phyloP scores from a whole-genome alignment of 2,113 vertebrate species.

The Brachyistius frenatus region DNA sequence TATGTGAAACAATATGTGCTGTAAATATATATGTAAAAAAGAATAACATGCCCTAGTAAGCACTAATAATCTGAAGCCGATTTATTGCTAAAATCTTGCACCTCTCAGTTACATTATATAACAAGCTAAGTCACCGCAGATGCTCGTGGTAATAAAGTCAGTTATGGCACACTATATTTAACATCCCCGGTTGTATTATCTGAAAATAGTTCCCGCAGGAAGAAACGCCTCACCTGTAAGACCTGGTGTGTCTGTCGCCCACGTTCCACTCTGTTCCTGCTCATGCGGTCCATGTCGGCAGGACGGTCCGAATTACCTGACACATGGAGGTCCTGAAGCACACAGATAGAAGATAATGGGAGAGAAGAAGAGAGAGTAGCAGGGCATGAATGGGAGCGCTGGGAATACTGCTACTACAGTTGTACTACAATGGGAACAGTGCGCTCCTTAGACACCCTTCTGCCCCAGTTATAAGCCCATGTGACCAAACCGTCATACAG shows the following conservation, averaged over 20 bases:
- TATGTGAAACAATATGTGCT: neutral
- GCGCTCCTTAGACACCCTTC: slow-evolving; percentile 77
- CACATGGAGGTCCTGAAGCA: slow-evolving; percentile 78
- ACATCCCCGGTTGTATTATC: neutral
- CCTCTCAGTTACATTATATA: neutral
- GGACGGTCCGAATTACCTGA: slow-evolving; percentile 72
- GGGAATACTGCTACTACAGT: slow-evolving; percentile 77
- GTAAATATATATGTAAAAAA: neutral
- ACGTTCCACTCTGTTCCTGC: slow-evolving; percentile 64
- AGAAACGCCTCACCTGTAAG: slow-evolving; percentile 80
- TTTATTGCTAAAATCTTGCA: neutral
- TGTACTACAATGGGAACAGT: slow-evolving; percentile 79
- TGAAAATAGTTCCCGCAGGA: neutral
- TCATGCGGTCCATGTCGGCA: slow-evolving; percentile 79
- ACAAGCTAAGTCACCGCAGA: neutral
- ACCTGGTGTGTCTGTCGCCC: slow-evolving; percentile 82
- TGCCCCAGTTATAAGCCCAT: slow-evolving; percentile 78
- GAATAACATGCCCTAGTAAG: too few relatives aligned
- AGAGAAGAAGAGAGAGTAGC: slow-evolving; percentile 21
- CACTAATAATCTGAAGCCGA: neutral
- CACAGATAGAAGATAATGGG: slow-evolving; percentile 20
- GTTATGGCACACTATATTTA: neutral
- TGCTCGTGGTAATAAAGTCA: neutral
- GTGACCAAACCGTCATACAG: slow-evolving; percentile 74
- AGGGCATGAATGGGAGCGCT: slow-evolving; percentile 63